These are phyloP conservation scores for Zoanthus sansibaricus DNA, from an alignment of 92 coral and sea anemone genomes.

Conservation along the genomic window DNA sequence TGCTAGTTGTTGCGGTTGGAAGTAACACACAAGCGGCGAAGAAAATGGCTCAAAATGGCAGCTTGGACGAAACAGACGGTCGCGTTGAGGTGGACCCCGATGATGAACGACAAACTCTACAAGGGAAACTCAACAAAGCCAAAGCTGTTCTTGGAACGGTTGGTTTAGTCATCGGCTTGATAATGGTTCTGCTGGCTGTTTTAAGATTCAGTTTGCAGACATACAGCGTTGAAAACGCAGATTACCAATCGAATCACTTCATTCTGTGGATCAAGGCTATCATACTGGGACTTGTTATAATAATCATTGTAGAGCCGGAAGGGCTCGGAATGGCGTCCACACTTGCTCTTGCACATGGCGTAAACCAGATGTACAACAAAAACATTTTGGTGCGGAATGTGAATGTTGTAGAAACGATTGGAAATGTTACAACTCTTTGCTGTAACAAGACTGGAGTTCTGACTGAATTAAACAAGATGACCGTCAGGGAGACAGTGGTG, in stretches of 20 bases:
- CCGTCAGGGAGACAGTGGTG: slow-evolving; percentile 73
- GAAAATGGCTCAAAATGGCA: not conserved
- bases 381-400: slow-evolving; percentile 80
- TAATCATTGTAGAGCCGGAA: slow-evolving; percentile 88
- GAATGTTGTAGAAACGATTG: slow-evolving; percentile 79
- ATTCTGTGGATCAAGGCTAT: slow-evolving; percentile 83
- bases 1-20: slow-evolving; percentile 82
- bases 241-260: slow-evolving; percentile 77
- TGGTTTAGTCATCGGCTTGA: slow-evolving; percentile 75
- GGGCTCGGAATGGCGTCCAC: slow-evolving; percentile 84
- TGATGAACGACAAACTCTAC: slow-evolving; percentile 66
- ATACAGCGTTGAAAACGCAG: slow-evolving; percentile 68
- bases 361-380: slow-evolving; percentile 66
- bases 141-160: slow-evolving; percentile 73
- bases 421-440: slow-evolving; percentile 80
- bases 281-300: slow-evolving; percentile 76
- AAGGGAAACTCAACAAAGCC: slow-evolving; percentile 85
- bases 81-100: slow-evolving; percentile 50
- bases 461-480: slow-evolving; percentile 77
- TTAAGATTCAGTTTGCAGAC: slow-evolving; percentile 79
- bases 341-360: slow-evolving; percentile 66
- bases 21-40: slow-evolving; percentile 54
- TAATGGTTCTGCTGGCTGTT: slow-evolving; percentile 69
- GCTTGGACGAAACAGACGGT: slow-evolving; percentile 5
- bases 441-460: slow-evolving; percentile 86